These are phyloP conservation scores for Diogma glabrata DNA, from an alignment of 2,888 invertebrate species.

Conservation along the genomic window DNA sequence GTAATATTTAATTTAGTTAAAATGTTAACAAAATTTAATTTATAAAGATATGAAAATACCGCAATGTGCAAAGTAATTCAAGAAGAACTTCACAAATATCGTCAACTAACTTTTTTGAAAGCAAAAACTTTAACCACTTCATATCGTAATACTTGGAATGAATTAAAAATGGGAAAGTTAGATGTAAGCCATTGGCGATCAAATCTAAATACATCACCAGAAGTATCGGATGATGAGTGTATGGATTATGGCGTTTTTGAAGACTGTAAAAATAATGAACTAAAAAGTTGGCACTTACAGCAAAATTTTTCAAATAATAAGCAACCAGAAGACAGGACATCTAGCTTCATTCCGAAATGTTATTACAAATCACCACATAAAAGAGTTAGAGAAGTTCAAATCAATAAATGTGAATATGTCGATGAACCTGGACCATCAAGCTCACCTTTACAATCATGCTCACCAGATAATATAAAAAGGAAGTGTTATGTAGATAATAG, in stretches of 20 bases:
- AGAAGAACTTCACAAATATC: background rate
- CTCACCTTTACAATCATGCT: background rate
- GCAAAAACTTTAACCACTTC: background rate
- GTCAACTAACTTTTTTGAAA: background rate
- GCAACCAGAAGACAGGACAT: background rate
- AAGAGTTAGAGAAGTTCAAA: no score
- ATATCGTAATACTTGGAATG: conserved; percentile 4
- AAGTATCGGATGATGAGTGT: background rate
- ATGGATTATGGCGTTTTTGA: background rate
- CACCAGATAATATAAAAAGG: no score
- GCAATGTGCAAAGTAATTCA: background rate
- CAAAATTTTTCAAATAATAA: no score
- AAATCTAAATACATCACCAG: no score
- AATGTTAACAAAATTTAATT: background rate
- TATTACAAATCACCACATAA: no score
- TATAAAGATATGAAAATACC: background rate
- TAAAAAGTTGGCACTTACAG: no score
- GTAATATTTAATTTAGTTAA: background rate
- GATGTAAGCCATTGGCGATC: background rate
- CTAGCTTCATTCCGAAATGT: no score
- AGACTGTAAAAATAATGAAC: background rate
- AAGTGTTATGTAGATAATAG: background rate
- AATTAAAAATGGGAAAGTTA: background rate
- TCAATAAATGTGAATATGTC: background rate
- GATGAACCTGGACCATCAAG: background rate